Conservation (phyloP, 2,888 invertebrate genomes). For the Lasioglossum lativentre region DNA sequence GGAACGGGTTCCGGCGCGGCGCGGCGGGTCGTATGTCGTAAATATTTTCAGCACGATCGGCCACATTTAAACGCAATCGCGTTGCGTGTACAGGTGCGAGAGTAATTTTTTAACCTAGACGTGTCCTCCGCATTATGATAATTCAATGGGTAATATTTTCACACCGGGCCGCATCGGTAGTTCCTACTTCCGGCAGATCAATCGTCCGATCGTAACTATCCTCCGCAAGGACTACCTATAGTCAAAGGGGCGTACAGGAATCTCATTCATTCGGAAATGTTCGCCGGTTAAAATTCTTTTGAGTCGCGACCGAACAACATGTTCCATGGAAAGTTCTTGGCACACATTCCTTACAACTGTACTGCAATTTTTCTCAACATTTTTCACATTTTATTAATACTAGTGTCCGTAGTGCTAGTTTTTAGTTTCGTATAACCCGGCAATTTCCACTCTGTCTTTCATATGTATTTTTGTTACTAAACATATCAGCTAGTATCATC, state of each 20-base stretch:
- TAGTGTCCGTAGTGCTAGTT: background rate
- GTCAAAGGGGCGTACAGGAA: conserved; percentile 46
- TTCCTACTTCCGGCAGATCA: conserved; percentile 71
- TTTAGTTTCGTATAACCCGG: background rate
- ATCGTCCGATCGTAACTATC: conserved; percentile 32
- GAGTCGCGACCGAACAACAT: background rate
- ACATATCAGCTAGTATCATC: background rate
- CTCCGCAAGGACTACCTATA: conserved; percentile 48
- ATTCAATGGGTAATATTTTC: conserved; percentile 53
- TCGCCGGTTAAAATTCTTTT: background rate
- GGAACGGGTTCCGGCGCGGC: background rate
- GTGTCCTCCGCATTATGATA: conserved; percentile 68
- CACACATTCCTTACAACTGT: background rate
- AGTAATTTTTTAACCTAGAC: conserved; percentile 23
- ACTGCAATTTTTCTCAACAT: background rate
- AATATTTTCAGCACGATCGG: conserved; percentile 32
- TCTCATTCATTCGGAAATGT: conserved; percentile 8
- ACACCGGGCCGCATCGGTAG: conserved; percentile 12
- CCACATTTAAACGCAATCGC: conserved; percentile 22
- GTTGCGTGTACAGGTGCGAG: conserved; percentile 8
- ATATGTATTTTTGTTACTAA: background rate
- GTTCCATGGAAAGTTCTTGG: background rate
- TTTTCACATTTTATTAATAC: background rate
- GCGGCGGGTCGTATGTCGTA: conserved; percentile 1
- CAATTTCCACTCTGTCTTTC: background rate